Evolutionary conservation across 2,888 invertebrate genomes (phyloP), one percentile per base, ranked within the genome.

Genomic region (Gastracanthus pulcherrimus): DNA sequence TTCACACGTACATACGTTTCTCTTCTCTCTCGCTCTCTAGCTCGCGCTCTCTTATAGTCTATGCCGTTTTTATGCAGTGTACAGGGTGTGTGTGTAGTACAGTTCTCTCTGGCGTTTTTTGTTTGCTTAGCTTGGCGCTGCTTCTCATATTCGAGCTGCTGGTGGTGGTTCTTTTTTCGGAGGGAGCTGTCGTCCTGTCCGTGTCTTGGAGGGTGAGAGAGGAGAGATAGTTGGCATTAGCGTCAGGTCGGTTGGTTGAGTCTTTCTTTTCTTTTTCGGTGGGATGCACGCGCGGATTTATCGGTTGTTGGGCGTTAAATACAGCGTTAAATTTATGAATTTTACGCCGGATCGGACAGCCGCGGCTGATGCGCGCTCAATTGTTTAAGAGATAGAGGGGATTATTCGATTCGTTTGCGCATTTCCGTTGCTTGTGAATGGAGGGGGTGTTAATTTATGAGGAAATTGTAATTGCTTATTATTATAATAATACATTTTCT

Each of bases 1-100:
- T 75, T 79, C 81, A 36, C 83, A 80, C 84, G 77, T 82, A 85
- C 84, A 84, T 80, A 80, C 74, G 78, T 45, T 70, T 76, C 36
- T 19, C 19, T 48, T 13, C 58, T 26, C 29, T 9, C 48, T 62
- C 23, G 29, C 77, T 3, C 64, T 60, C 38, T 72, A n/a, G n/a
- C n/a, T n/a, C n/a, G n/a, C n/a, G n/a, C n/a, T n/a, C n/a, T n/a
- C n/a, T n/a, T n/a, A n/a, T n/a, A n/a, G n/a, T n/a, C n/a, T n/a
- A n/a, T n/a, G n/a, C n/a, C n/a, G n/a, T n/a, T n/a, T n/a, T n/a
- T n/a, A n/a, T n/a, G n/a, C n/a, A n/a, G n/a, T n/a, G n/a, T n/a
- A n/a, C n/a, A n/a, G 13, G 13, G 55, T 55, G 55, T 55, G 55
- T 26, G n/a, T n/a, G n/a, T n/a, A n/a, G n/a, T n/a, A n/a, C n/a